A percentile compares a stretch with the other conserved stretches of the same genome.
These are phyloP conservation scores for Ptyas mucosa DNA, from an alignment of 2,113 vertebrate species.

Conservation along the genomic window DNA sequence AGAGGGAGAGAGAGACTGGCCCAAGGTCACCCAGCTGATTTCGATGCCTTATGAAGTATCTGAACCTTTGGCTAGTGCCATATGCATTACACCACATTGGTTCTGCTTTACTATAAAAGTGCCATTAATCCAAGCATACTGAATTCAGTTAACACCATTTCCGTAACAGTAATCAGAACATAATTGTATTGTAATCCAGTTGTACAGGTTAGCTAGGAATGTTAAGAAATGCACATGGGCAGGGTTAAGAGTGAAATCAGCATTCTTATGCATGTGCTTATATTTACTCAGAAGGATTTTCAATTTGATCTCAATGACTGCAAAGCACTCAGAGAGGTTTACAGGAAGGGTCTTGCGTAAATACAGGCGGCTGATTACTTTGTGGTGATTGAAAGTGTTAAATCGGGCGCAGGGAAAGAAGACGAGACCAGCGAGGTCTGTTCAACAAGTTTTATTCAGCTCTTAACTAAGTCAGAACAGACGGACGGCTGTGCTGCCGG, in stretches of 20 bases:
- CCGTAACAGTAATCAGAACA: neutral
- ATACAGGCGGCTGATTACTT: conserved; percentile 31
- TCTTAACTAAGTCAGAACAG: too few relatives aligned
- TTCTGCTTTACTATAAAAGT: neutral
- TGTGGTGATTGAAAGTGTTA: conserved; percentile 10
- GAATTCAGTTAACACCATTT: neutral
- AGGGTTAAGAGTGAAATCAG: conserved; percentile 42
- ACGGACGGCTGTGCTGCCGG: too few relatives aligned
- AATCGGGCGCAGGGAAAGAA: too few relatives aligned
- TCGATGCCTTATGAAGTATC: neutral
- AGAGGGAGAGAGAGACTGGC: too few relatives aligned
- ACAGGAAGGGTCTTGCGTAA: conserved; percentile 26
- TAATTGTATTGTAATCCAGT: neutral
- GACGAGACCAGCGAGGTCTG: too few relatives aligned
- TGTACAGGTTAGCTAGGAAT: neutral
- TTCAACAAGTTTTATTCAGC: too few relatives aligned
- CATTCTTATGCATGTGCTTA: conserved; percentile 40
- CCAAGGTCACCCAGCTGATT: neutral
- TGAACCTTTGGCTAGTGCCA: neutral
- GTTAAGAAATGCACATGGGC: neutral
- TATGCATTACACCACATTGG: neutral
- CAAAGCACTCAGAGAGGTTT: conserved; percentile 22
- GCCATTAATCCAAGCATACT: neutral
- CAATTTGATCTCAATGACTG: conserved; percentile 56
- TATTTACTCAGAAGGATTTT: conserved; percentile 42